Evolutionary conservation across 2,888 invertebrate species (phyloP).

Genomic region (Drosophila neotestacea): DNA sequence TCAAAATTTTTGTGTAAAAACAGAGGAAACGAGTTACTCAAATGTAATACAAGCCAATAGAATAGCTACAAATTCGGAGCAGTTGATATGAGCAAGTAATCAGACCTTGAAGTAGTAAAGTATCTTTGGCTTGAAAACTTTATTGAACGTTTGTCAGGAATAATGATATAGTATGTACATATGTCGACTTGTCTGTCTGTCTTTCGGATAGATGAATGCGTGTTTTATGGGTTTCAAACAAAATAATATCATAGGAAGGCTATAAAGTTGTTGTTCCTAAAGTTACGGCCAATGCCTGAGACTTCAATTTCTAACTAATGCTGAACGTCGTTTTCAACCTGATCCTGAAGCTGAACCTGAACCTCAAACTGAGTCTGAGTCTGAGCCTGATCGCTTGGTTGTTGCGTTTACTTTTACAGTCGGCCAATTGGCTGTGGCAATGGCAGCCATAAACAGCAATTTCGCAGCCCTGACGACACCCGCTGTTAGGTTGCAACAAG

Average conservation of each 20-base stretch:
- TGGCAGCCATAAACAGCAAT: conserved; percentile 66
- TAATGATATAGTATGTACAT: not conserved
- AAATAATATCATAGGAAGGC: conserved; percentile 51
- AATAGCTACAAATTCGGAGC: not conserved
- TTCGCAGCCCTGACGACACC: conserved; percentile 74
- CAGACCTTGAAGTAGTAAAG: not conserved
- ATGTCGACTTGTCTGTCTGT: not conserved
- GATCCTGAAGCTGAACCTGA: not conserved
- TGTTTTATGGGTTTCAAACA: conserved; percentile 54
- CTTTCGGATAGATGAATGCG: conserved; percentile 26
- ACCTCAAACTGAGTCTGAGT: conserved; percentile 5
- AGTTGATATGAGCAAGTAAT: not conserved
- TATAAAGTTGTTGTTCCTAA: conserved; percentile 52
- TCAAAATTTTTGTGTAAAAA: too few species aligned
- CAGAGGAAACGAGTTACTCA: too few species aligned
- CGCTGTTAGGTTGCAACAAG: conserved; percentile 55
- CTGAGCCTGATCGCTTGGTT: conserved; percentile 8
- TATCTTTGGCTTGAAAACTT: conserved; percentile 1
- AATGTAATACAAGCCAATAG: not conserved
- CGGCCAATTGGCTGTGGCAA: conserved; percentile 49
- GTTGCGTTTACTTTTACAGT: conserved; percentile 43
- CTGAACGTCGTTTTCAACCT: conserved; percentile 15
- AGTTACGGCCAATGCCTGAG: conserved; percentile 37
- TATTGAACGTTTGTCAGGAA: not conserved
- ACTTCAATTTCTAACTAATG: conserved; percentile 35